Evolutionary conservation across 2,797 vertebrate species (phyloP).

Genomic region (Peromyscus attwateri): DNA sequence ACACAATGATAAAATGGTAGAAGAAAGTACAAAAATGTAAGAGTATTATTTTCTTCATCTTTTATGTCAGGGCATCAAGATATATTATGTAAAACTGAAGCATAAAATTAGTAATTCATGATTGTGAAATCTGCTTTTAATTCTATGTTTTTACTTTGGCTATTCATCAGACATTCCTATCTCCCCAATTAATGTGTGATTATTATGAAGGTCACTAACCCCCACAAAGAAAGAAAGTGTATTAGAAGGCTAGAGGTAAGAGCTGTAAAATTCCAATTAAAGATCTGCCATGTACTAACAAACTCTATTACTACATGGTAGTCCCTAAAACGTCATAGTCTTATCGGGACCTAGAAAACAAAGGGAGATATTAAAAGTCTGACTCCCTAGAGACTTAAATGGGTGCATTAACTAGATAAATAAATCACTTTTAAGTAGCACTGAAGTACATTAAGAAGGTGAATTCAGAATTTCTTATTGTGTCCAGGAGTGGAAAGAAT

Average conservation of each 20-base stretch:
- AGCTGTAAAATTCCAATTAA: conserved; percentile 1
- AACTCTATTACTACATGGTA: background rate
- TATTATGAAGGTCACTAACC: conserved; percentile 7
- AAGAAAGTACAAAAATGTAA: background rate
- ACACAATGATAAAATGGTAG: background rate
- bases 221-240: background rate
- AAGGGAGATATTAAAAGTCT: background rate
- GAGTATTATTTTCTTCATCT: background rate
- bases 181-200: background rate
- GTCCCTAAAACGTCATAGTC: background rate
- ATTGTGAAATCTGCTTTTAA: conserved; percentile 42
- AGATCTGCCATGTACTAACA: background rate
- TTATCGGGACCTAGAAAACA: background rate
- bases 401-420: background rate
- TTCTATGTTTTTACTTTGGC: background rate
- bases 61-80: background rate
- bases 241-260: background rate
- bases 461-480: background rate
- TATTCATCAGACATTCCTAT: background rate
- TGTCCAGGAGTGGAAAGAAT: background rate
- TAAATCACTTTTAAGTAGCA: background rate
- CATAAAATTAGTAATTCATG: conserved; percentile 35
- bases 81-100: conserved; percentile 22
- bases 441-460: background rate
- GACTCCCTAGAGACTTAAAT: background rate